Conservation (phyloP, 1,140 invertebrate species). For the Chrysomallon squamiferum region DNA sequence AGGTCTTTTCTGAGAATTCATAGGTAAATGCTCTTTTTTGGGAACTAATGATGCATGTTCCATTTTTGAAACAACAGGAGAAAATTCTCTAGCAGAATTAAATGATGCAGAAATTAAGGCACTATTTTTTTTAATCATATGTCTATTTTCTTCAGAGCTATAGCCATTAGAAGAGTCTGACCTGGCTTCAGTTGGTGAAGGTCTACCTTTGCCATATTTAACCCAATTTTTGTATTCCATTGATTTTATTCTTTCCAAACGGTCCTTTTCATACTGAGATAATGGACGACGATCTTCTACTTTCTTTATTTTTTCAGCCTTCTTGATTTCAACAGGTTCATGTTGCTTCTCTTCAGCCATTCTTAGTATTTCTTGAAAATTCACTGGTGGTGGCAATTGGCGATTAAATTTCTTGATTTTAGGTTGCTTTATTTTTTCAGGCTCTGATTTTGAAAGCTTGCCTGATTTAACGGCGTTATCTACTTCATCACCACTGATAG, state of each 20-base stretch:
- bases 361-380: background rate
- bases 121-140: too few relatives aligned
- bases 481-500: background rate
- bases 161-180: background rate
- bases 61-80: too few relatives aligned
- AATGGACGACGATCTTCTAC: constrained; percentile 8
- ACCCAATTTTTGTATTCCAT: constrained; percentile 24
- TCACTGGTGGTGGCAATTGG: background rate
- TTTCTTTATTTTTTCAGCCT: background rate
- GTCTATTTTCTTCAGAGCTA: background rate
- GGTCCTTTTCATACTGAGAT: constrained; percentile 29
- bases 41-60: too few relatives aligned
- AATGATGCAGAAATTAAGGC: too few relatives aligned
- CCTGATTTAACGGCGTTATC: background rate
- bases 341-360: constrained; percentile 7
- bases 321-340: background rate
- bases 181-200: background rate
- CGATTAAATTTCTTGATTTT: constrained; percentile 1
- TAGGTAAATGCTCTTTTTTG: too few relatives aligned
- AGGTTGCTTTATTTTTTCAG: background rate
- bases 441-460: background rate
- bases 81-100: too few relatives aligned
- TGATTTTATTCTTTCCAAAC: constrained; percentile 9
- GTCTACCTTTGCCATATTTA: constrained; percentile 14
- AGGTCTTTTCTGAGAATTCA: too few relatives aligned